These are phyloP conservation scores for Perca schrenkii DNA, from an alignment of 2,113 vertebrate species.

Conservation along the genomic window DNA sequence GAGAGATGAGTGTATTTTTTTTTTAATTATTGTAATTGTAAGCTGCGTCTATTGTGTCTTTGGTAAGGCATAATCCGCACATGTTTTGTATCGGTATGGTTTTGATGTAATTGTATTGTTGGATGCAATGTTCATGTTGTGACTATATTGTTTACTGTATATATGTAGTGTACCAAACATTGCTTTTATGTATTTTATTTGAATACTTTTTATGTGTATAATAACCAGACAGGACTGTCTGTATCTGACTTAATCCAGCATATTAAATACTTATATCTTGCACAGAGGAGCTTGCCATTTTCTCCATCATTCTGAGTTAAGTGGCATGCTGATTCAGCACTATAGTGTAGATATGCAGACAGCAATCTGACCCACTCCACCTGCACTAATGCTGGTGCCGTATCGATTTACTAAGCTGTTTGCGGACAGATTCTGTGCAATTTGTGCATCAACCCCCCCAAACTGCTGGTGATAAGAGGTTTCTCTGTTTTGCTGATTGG, in stretches of 20 bases:
- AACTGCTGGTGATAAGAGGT: constrained; percentile 44
- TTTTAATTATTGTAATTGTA: too few relatives aligned
- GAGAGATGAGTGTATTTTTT: too few relatives aligned
- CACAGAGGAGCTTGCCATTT: neutral
- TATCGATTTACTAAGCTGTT: constrained; percentile 65
- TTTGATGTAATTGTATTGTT: too few relatives aligned
- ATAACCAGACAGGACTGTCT: neutral
- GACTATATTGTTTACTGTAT: too few relatives aligned
- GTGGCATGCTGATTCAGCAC: constrained; percentile 40
- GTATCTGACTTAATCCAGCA: neutral
- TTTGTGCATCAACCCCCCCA: constrained; percentile 23
- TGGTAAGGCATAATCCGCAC: too few relatives aligned
- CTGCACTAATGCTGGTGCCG: constrained; percentile 32
- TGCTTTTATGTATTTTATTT: too few relatives aligned
- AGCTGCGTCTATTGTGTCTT: too few relatives aligned
- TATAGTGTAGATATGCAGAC: constrained; percentile 40
- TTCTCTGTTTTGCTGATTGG: constrained; percentile 29
- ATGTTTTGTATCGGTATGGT: too few relatives aligned
- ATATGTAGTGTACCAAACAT: too few relatives aligned
- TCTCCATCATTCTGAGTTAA: neutral
- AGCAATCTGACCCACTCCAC: constrained; percentile 55
- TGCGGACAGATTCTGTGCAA: constrained; percentile 63
- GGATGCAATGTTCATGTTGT: too few relatives aligned
- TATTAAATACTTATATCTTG: too few relatives aligned
- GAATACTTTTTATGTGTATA: neutral